Evolutionary conservation across 2,888 invertebrate species (phyloP), one percentile per base, ranked within the genome.

Genomic region (Vandiemenella viatica): DNA sequence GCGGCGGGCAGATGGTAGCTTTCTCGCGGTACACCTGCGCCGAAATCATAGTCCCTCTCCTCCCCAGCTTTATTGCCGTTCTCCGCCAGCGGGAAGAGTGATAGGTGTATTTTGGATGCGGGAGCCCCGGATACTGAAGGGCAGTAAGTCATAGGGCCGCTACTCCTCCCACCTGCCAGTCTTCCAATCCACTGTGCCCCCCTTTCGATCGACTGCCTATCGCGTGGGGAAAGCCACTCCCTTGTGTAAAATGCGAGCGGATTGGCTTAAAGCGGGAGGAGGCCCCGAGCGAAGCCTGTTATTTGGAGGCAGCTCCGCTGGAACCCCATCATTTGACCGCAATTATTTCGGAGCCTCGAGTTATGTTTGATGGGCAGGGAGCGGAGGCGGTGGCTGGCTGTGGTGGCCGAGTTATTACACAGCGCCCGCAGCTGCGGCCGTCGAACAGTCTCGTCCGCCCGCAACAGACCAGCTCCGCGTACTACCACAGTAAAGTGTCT

Each of bases 271-370:
- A 42, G 43, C 43, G n/a, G n/a, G n/a, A n/a, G n/a, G 46, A 41
- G 42, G 38, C 47, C 47, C 41, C 32, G n/a, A 32, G 13, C 50
- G 41, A 47, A 50, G 48, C 50, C 50, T 50, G 50, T 50, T 50
- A 50, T 50, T 50, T 50, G 32, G 45, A 40, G 40, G 18, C 20
- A 42, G 20, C 19, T 18, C 19, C 13, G 32, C 48, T 37, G 42
- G 48, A 51, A 53, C 51, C 53, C 53, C 53, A 51, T 53, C 51
- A 53, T 53, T 53, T 53, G 53, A 50, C 23, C 41, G 53, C 53
- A 53, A 53, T 53, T 53, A 53, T 53, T 53, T 49, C 45, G 46
- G 45, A 40, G 53, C 51, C 53, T 49, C 49, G 46, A 53, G 51
- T 53, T 49, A 51, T 50, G 20, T 47, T 51, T 51, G 51, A 51